Evolutionary conservation across 2,888 invertebrate species (phyloP).

Genomic region (Xestia rhomboidea): DNA sequence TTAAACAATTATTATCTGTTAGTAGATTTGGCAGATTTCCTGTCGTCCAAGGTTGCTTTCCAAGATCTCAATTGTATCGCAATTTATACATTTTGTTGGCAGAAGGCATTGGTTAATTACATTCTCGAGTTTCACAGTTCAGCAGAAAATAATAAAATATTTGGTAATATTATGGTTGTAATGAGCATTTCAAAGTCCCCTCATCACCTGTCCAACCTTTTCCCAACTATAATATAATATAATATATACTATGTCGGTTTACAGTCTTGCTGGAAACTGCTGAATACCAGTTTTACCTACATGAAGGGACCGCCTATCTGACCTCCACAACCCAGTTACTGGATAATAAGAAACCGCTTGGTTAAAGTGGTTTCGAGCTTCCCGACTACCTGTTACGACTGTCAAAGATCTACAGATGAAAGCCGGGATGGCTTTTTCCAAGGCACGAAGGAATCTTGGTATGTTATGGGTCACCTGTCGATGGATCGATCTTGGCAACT

Average conservation of each 20-base stretch:
- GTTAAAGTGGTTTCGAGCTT: background rate
- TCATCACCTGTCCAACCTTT: background rate
- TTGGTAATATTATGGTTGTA: background rate
- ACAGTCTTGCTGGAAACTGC: background rate
- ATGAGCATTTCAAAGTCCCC: background rate
- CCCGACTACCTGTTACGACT: background rate
- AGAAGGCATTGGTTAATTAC: background rate
- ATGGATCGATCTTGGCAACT: background rate
- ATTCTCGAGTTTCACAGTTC: background rate
- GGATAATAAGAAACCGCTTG: background rate
- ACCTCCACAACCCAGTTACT: background rate
- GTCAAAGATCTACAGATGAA: background rate
- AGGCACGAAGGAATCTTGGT: background rate
- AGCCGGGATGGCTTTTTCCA: background rate
- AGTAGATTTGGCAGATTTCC: background rate
- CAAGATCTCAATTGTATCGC: background rate
- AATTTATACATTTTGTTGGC: background rate
- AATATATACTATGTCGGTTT: background rate
- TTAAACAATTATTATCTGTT: background rate
- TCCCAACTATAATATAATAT: no score
- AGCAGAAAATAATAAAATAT: background rate
- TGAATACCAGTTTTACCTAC: background rate
- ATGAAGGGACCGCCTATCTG: background rate
- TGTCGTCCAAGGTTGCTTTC: background rate
- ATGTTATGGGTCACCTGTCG: background rate